Percentiles rank a stretch among this genome's conserved stretches.
These are phyloP conservation scores for Idaea dimidiata DNA, from an alignment of 2,888 invertebrate genomes.

Conservation along the genomic window DNA sequence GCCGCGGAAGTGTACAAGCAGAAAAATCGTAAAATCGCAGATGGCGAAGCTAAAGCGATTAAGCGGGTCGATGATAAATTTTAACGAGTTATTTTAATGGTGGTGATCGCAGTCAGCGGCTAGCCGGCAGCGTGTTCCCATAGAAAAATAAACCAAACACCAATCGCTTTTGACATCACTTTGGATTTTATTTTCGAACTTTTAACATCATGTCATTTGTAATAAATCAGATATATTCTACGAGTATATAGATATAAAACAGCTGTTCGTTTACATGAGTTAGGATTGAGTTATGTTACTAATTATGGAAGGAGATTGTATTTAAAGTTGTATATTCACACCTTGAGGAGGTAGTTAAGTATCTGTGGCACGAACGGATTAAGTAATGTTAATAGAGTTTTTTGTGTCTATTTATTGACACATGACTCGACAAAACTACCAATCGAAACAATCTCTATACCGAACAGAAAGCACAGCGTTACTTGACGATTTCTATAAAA, in stretches of 20 bases:
- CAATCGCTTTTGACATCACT: conserved; percentile 65
- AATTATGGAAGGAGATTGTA: too few species aligned
- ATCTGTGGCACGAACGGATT: too few species aligned
- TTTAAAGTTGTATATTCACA: too few species aligned
- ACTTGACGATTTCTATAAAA: too few species aligned
- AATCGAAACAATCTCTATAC: too few species aligned
- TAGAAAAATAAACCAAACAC: conserved; percentile 76
- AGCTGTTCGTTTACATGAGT: not conserved
- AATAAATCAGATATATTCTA: conserved; percentile 2
- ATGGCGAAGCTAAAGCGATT: conserved; percentile 80
- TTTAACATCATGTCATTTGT: conserved; percentile 28
- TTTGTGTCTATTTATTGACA: too few species aligned
- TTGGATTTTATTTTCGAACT: conserved; percentile 52
- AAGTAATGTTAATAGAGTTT: too few species aligned
- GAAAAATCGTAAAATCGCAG: conserved; percentile 81
- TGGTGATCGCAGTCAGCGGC: conserved; percentile 79
- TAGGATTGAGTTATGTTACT: not conserved
- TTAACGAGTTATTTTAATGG: conserved; percentile 82
- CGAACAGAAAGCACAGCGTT: too few species aligned
- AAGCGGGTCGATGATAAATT: conserved; percentile 81
- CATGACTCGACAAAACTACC: too few species aligned
- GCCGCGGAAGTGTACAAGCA: conserved; percentile 77
- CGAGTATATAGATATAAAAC: not conserved
- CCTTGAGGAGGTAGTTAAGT: too few species aligned
- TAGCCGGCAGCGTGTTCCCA: conserved; percentile 70